Evolutionary conservation across 1,140 invertebrate species (phyloP).

Genomic region (Phenacoccus solenopsis): DNA sequence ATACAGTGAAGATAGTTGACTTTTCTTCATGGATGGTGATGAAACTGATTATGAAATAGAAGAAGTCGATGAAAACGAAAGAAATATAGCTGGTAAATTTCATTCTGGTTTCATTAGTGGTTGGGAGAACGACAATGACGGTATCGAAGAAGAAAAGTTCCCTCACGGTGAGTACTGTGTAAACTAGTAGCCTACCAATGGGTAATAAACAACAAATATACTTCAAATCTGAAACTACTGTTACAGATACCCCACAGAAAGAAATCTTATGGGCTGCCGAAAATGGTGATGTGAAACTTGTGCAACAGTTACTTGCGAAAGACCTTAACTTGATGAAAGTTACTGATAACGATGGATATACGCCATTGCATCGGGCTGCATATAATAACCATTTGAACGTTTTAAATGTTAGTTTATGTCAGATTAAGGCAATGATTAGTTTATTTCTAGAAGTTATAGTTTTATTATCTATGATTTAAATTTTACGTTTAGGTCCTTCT

Average conservation of each 20-base stretch:
- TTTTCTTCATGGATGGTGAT: conserved; percentile 8
- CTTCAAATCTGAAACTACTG: not conserved
- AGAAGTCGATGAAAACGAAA: not conserved
- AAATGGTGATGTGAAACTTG: conserved; percentile 53
- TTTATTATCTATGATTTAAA: conserved; percentile 18
- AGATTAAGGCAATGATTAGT: not conserved
- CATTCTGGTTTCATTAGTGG: conserved; percentile 30
- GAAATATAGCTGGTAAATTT: conserved; percentile 8
- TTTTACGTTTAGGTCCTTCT: conserved; percentile 47
- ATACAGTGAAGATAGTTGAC: no score
- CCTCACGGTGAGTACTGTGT: conserved; percentile 34
- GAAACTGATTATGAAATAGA: not conserved
- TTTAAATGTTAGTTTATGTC: conserved; percentile 43
- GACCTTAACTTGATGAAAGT: conserved; percentile 51
- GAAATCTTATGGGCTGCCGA: conserved; percentile 71
- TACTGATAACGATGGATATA: conserved; percentile 78
- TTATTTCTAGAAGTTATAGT: not conserved
- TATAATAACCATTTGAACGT: conserved; percentile 74
- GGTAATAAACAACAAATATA: not conserved
- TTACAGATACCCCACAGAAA: conserved; percentile 48
- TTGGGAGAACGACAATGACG: conserved; percentile 41
- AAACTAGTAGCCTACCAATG: not conserved
- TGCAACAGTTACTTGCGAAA: conserved; percentile 46
- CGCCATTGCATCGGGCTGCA: conserved; percentile 78
- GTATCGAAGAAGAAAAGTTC: conserved; percentile 36